Percentiles rank a stretch among this genome's conserved stretches.
Evolutionary conservation across 2,797 vertebrate genomes (phyloP).

Genomic region (Muscicapa striata): DNA sequence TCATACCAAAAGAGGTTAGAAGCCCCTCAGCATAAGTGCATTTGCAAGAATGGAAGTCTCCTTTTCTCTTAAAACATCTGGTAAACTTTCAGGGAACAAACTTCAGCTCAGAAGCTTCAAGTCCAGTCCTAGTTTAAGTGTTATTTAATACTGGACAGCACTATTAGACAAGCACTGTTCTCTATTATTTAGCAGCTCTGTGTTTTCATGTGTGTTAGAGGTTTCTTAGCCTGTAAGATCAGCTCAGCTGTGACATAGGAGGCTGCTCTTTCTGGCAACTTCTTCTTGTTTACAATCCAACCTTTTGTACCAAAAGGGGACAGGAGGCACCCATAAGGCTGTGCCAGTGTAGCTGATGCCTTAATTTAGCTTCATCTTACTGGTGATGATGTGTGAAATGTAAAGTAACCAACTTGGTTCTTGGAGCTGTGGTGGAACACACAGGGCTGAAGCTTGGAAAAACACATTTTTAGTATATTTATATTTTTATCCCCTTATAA

Average conservation of each 20-base stretch:
- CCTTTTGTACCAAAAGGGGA: not conserved
- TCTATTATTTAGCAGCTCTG: not conserved
- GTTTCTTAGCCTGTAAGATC: not conserved
- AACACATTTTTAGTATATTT: not conserved
- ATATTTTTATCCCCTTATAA: not conserved
- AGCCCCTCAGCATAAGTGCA: not conserved
- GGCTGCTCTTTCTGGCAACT: not conserved
- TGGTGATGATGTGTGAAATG: not conserved
- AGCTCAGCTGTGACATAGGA: not conserved
- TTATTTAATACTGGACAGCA: not conserved
- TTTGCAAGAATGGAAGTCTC: not conserved
- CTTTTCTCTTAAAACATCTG: not conserved
- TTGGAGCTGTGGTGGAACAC: not conserved
- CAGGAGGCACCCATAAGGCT: not conserved
- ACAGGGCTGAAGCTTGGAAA: not conserved
- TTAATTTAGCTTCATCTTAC: not conserved
- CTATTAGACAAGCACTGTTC: not conserved
- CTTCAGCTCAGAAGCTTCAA: not conserved
- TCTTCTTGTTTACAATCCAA: not conserved
- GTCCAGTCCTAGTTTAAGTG: not conserved
- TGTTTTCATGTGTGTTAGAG: not conserved
- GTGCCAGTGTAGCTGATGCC: not conserved
- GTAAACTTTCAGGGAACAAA: not conserved
- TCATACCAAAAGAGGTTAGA: not conserved
- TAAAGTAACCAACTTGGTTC: not conserved